Base-by-base conservation (phyloP, 2,888 invertebrate species). In the Axea sp. region DNA sequence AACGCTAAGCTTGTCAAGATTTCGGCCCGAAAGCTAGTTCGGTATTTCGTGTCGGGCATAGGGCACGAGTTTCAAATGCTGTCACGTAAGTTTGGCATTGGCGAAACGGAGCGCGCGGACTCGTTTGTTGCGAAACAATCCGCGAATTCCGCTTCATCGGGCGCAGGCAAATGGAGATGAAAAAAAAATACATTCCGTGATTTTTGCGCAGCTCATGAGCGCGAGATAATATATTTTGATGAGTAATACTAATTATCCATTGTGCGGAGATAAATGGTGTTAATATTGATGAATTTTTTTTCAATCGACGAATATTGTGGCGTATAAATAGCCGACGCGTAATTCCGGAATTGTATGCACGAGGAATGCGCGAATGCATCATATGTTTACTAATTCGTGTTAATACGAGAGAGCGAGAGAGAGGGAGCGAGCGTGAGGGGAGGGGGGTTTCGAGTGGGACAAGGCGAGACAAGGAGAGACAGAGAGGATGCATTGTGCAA, bases 1-100 rank as follows among this genome's bases (percentile, higher is more conserved):
- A 69, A 67, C 67, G 71, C 64, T 49, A 72, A 55, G 57, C 75
- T 60, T 76, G 76, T 75, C 72, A 75, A 77, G 73, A 77, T 69
- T 75, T 75, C 51, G 67, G 76, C 62, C 65, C 49, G 57, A 73
- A 71, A 75, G 62, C 76, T 64, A 35, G 60, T 64, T 72, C 55
- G 78, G 78, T 69, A 76, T 75, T 72, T 53, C 67, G 75, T 57
- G 72, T 75, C 75, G 51, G 39, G 72, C 75, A 59, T 33, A 65
- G 75, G 68, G 68, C 72, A 68, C 62, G 69, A 55, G 64, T 26
- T 57, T 71, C 68, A 71, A 67, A 67, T 65, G 41, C 65, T 60
- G 60, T 57, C 71, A 57, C 68, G 72, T 62, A 60, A 72, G 64
- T 75, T 72, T 68, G 73, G 62, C 67, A 67, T 62, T 8, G 73